Conservation (phyloP, 2,113 vertebrate species). For the human (Homo sapiens) region DNA sequence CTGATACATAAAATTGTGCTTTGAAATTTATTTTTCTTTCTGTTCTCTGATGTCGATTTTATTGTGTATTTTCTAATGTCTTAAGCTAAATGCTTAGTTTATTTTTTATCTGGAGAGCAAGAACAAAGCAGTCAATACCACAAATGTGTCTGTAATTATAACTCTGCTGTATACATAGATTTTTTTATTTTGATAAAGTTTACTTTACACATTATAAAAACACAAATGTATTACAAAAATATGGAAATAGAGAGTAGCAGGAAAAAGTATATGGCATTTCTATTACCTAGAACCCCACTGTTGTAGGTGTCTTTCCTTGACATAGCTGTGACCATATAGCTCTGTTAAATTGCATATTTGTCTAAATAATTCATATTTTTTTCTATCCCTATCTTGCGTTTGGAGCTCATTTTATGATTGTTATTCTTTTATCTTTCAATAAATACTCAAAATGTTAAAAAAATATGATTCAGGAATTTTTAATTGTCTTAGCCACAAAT, state of each 20-base stretch:
- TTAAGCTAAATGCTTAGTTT: constrained; percentile 40
- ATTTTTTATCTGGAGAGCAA: not conserved
- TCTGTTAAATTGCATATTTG: not conserved
- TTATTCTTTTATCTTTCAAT: constrained; percentile 45
- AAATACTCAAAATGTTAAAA: constrained; percentile 33
- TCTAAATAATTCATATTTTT: constrained; percentile 6
- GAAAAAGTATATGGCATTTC: not conserved
- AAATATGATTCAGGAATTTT: not conserved
- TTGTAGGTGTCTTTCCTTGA: constrained; percentile 7
- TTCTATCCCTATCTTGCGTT: not conserved
- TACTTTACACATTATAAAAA: constrained; percentile 28
- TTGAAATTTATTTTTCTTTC: constrained; percentile 8
- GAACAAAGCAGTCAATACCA: constrained; percentile 3
- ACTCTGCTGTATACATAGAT: not conserved
- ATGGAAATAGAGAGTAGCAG: not conserved
- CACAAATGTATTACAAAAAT: not conserved
- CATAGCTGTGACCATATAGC: not conserved
- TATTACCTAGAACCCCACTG: not conserved
- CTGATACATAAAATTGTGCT: not conserved
- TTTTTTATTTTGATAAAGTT: constrained; percentile 14
- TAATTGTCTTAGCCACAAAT: not conserved
- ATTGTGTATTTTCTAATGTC: not conserved
- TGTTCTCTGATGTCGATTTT: not conserved
- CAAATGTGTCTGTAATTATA: constrained; percentile 38
- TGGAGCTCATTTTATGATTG: not conserved